phyloP scores from a whole-genome alignment of 2,113 vertebrate genomes.

The Ardeotis arabs region DNA sequence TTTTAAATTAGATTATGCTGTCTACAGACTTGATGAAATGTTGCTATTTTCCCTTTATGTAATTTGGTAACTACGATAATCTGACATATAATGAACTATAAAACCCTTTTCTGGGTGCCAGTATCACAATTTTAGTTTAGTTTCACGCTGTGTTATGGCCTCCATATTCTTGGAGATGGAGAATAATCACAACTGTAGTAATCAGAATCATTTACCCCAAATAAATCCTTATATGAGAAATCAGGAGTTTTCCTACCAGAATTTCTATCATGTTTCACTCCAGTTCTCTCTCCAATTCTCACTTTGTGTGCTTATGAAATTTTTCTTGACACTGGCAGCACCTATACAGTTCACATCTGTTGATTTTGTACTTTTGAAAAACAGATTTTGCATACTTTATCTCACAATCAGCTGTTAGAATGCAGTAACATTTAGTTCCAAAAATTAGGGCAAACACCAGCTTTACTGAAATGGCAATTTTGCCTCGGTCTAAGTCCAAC shows the following conservation, averaged over 20 bases:
- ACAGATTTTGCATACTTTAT: background rate
- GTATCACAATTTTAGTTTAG: background rate
- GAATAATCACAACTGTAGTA: background rate
- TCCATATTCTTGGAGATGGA: background rate
- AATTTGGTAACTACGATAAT: background rate
- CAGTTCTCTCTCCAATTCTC: background rate
- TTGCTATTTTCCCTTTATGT: background rate
- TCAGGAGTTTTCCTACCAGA: background rate
- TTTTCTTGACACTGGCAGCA: background rate
- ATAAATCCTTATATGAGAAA: background rate
- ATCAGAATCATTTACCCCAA: background rate
- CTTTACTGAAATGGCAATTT: background rate
- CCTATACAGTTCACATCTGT: background rate
- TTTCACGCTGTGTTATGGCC: background rate
- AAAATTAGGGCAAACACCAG: background rate
- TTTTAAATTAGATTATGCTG: slow-evolving; percentile 28
- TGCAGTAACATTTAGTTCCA: background rate
- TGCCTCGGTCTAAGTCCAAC: background rate
- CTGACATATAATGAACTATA: background rate
- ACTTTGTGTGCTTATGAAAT: background rate
- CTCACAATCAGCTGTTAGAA: background rate
- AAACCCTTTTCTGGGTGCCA: background rate
- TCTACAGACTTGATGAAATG: background rate
- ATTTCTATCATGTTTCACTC: background rate
- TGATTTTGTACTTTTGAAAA: background rate